These are phyloP conservation scores for Plebejus melissa DNA, from an alignment of 2,888 invertebrate species.

Conservation along the genomic window DNA sequence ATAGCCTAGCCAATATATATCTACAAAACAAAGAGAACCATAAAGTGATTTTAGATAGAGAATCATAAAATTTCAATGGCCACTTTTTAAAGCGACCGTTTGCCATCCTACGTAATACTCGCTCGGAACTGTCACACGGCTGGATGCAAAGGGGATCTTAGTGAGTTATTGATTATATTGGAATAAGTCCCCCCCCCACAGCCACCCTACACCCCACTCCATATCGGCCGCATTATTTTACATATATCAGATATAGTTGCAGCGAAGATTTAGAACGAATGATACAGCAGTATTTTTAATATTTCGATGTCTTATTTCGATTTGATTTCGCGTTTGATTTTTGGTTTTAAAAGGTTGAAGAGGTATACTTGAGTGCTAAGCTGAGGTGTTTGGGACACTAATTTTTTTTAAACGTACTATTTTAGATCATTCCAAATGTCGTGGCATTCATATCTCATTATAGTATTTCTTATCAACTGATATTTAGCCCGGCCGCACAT, in stretches of 20 bases:
- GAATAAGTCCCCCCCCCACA: slow-evolving; percentile 70
- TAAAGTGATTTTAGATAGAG: background rate
- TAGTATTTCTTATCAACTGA: too few species aligned
- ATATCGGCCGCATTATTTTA: slow-evolving; percentile 78
- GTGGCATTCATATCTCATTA: too few species aligned
- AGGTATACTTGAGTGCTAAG: background rate
- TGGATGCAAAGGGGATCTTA: slow-evolving; percentile 79
- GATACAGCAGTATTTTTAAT: slow-evolving; percentile 20
- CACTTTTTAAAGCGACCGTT: background rate
- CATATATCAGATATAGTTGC: slow-evolving; percentile 77
- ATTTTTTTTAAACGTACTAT: background rate
- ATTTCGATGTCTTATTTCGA: slow-evolving; percentile 8
- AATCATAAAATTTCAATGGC: background rate
- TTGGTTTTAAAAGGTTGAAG: background rate
- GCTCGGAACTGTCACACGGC: slow-evolving; percentile 74
- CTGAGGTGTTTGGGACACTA: background rate
- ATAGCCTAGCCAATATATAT: too few species aligned
- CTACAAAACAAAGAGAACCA: too few species aligned
- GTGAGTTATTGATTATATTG: slow-evolving; percentile 80
- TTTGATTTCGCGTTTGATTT: background rate
- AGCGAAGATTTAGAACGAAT: slow-evolving; percentile 55
- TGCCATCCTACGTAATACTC: slow-evolving; percentile 12
- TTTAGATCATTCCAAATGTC: too few species aligned
- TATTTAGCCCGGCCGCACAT: too few species aligned
- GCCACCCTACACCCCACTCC: slow-evolving; percentile 53